Evolutionary conservation across 2,797 vertebrate species (phyloP).

Genomic region (Erpetoichthys calabaricus): DNA sequence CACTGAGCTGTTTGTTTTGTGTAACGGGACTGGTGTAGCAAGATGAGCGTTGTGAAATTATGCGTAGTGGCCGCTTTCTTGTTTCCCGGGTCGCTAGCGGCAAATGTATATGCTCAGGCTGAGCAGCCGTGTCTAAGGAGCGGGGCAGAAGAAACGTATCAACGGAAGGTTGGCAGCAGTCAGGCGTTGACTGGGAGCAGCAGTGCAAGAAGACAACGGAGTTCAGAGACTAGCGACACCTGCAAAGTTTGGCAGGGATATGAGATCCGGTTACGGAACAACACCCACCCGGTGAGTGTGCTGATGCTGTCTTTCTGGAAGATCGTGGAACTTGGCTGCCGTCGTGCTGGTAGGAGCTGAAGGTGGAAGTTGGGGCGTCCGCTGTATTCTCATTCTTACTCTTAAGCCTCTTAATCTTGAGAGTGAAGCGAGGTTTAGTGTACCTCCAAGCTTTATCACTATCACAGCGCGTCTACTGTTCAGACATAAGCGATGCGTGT

Average conservation of each 20-base stretch:
- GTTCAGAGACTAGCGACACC: constrained; percentile 28
- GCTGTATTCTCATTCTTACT: no score
- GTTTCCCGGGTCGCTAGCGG: no score
- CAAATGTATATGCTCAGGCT: no score
- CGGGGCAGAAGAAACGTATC: neutral
- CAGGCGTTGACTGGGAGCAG: neutral
- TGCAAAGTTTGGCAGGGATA: constrained; percentile 46
- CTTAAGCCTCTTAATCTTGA: no score
- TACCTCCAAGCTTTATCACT: no score
- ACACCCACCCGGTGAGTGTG: constrained; percentile 72
- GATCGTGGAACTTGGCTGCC: neutral
- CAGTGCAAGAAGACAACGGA: constrained; percentile 25
- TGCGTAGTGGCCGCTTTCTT: no score
- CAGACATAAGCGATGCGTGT: no score
- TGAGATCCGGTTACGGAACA: constrained; percentile 49
- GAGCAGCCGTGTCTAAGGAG: neutral
- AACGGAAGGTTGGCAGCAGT: constrained; percentile 11
- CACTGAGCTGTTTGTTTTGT: neutral
- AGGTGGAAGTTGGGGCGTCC: neutral
- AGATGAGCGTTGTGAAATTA: no score
- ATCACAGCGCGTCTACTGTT: no score
- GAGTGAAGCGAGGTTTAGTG: no score
- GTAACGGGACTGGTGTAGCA: no score
- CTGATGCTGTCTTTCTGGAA: constrained; percentile 15
- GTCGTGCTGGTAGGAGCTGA: neutral